Percentiles rank a stretch among this genome's conserved stretches.
Evolutionary conservation across 2,113 vertebrate species (phyloP).

Genomic region (Pampusana beccarii): DNA sequence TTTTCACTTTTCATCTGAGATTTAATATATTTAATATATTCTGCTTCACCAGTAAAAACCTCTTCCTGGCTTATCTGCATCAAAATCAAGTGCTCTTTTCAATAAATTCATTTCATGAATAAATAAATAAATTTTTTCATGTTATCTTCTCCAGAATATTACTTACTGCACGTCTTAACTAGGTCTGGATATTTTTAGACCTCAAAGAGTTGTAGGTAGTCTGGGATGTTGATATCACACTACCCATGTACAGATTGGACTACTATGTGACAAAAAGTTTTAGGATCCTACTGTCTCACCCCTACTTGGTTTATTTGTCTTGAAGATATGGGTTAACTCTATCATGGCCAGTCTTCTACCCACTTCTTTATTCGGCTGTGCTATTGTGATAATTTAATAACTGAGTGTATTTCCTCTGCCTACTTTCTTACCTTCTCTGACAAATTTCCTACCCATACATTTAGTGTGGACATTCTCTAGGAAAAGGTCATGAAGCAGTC

Average conservation of each 20-base stretch:
- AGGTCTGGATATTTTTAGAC: not conserved
- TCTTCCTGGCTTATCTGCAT: not conserved
- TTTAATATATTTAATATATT: not conserved
- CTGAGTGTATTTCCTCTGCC: not conserved
- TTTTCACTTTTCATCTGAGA: not conserved
- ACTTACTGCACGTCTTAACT: not conserved
- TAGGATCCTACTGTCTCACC: rapidly evolving
- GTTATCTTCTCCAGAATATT: not conserved
- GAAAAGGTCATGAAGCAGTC: not conserved
- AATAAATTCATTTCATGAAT: not conserved
- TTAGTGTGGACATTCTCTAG: not conserved
- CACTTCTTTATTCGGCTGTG: not conserved
- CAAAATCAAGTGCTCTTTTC: not conserved
- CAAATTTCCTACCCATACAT: not conserved
- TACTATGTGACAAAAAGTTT: not conserved
- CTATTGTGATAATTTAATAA: not conserved
- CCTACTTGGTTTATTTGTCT: not conserved
- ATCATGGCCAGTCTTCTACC: not conserved
- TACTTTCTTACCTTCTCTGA: not conserved
- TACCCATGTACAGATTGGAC: not conserved
- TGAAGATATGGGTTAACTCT: not conserved
- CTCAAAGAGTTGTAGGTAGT: not conserved
- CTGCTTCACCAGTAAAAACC: not conserved
- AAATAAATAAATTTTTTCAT: not conserved
- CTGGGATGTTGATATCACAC: not conserved